A percentile compares a stretch with the other conserved stretches of the same genome.
Evolutionary conservation across 2,888 invertebrate species (phyloP).

Genomic region (Mythimna impura): DNA sequence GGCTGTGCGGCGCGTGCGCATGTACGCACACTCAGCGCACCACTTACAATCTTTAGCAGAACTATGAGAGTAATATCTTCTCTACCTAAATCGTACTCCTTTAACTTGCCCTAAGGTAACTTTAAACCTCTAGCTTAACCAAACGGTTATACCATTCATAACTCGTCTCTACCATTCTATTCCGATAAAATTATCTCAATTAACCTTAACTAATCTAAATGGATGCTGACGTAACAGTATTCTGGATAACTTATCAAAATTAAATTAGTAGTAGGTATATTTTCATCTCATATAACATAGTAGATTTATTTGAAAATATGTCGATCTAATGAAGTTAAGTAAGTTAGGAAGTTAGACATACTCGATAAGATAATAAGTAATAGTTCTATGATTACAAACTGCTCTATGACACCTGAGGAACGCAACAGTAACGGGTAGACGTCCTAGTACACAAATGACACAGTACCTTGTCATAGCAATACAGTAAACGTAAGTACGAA

Average conservation of each 20-base stretch:
- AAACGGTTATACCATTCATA: conserved; percentile 82
- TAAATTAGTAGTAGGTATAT: conserved; percentile 63
- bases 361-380: conserved; percentile 53
- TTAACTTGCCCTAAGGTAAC: conserved; percentile 75
- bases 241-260: conserved; percentile 89
- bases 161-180: conserved; percentile 67
- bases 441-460: conserved; percentile 65
- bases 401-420: conserved; percentile 50
- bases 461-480: conserved; percentile 66
- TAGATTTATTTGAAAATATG: conserved; percentile 58
- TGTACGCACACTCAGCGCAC: conserved; percentile 66
- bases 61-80: conserved; percentile 75
- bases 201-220: conserved; percentile 72
- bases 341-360: conserved; percentile 61
- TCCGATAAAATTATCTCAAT: conserved; percentile 77
- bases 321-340: conserved; percentile 62
- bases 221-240: conserved; percentile 79
- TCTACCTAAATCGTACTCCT: conserved; percentile 75
- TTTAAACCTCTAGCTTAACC: conserved; percentile 80
- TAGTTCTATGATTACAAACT: conserved; percentile 47
- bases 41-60: conserved; percentile 75
- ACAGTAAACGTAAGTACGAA: conserved; percentile 71
- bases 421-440: conserved; percentile 59
- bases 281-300: conserved; percentile 62
- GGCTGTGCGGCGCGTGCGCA: conserved; percentile 27